phyloP scores from a whole-genome alignment of 2,113 vertebrate species.

The Stegastes partitus region DNA sequence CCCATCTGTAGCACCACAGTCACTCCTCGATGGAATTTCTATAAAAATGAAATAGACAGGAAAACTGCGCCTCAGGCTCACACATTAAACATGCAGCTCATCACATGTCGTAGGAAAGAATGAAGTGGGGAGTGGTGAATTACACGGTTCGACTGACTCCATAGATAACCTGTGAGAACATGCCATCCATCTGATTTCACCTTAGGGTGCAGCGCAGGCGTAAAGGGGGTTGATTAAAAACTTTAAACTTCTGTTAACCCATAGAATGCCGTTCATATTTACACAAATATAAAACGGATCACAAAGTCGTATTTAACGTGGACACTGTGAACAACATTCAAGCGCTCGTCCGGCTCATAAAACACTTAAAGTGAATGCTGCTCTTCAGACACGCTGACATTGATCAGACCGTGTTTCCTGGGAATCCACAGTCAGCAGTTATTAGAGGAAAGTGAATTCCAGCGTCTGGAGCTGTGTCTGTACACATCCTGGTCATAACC shows the following conservation, averaged over 20 bases:
- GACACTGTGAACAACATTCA: too few relatives aligned
- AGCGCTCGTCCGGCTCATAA: too few relatives aligned
- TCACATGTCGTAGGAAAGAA: background rate
- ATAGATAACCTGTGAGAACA: background rate
- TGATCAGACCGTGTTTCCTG: conserved; percentile 11
- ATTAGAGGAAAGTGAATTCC: conserved; percentile 17
- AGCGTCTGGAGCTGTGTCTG: conserved; percentile 1
- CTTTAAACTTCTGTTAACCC: too few relatives aligned
- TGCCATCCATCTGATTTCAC: background rate
- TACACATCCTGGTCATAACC: background rate
- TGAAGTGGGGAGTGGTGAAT: background rate
- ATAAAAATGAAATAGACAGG: background rate
- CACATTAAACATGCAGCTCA: background rate
- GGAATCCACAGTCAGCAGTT: conserved; percentile 14
- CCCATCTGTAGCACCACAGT: too few relatives aligned
- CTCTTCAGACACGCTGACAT: background rate
- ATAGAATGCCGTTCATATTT: too few relatives aligned
- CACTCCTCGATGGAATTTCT: background rate
- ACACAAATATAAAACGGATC: too few relatives aligned
- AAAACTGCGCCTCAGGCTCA: background rate
- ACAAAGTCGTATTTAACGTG: too few relatives aligned
- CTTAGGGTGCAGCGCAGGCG: too few relatives aligned
- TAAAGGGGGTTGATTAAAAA: too few relatives aligned
- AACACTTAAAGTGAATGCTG: too few relatives aligned
- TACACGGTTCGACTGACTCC: background rate